These are phyloP conservation scores for Actenoides hombroni DNA, from an alignment of 2,113 vertebrate species.

Conservation along the genomic window DNA sequence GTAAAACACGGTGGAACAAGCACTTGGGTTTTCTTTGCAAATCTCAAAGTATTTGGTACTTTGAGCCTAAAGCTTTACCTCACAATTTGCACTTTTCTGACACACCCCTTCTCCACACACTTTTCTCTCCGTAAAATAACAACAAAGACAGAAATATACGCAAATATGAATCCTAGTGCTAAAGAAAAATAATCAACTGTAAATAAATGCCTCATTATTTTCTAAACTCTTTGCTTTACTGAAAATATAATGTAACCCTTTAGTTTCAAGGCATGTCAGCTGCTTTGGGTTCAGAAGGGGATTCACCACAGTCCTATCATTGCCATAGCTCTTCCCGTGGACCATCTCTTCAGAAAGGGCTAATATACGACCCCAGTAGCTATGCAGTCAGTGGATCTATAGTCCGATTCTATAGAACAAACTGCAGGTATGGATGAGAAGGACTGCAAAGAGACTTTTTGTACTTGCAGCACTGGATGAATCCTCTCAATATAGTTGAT, in stretches of 20 bases:
- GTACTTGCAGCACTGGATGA: not conserved
- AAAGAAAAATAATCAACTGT: not conserved
- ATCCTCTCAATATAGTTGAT: not conserved
- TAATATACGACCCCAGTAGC: fast-evolving
- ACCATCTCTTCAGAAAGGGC: not conserved
- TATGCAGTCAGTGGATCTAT: too few species aligned
- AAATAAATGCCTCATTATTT: not conserved
- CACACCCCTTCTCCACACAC: too few species aligned
- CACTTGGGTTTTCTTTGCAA: not conserved
- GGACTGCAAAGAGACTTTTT: not conserved
- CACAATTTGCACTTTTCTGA: not conserved
- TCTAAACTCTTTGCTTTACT: not conserved
- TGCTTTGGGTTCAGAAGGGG: not conserved
- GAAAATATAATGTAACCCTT: not conserved
- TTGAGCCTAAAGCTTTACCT: not conserved
- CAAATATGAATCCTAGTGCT: not conserved
- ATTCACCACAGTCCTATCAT: not conserved
- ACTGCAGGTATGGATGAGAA: not conserved
- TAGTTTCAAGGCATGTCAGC: not conserved
- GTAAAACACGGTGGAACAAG: not conserved
- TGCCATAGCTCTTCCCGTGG: not conserved
- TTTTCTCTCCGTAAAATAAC: not conserved
- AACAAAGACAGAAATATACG: not conserved
- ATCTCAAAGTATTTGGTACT: not conserved
- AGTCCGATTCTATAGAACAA: not conserved